These are phyloP conservation scores for Slavum lentiscoides DNA, from an alignment of 2,888 invertebrate species.

Conservation along the genomic window DNA sequence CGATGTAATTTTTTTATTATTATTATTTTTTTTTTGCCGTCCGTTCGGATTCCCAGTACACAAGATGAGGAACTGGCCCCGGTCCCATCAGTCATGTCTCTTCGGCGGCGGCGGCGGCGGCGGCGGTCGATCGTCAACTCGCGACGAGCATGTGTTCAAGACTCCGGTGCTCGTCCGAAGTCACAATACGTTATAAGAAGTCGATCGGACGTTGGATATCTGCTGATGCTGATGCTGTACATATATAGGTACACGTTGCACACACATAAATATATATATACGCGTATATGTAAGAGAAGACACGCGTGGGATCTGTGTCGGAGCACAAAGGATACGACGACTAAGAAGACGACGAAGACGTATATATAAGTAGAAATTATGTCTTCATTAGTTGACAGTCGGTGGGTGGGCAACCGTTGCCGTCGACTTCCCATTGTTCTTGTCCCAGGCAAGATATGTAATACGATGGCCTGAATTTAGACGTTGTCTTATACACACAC, in stretches of 20 bases:
- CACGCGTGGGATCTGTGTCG: slow-evolving; percentile 46
- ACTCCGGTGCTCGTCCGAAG: neutral
- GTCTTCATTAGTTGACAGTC: slow-evolving; percentile 53
- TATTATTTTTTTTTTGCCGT: slow-evolving; percentile 8
- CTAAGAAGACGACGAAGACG: neutral
- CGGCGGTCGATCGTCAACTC: slow-evolving; percentile 33
- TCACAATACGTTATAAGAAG: neutral
- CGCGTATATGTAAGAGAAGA: neutral
- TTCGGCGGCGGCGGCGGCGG: slow-evolving; percentile 14
- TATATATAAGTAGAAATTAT: slow-evolving; percentile 48
- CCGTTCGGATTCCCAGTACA: slow-evolving; percentile 46
- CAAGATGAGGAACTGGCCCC: slow-evolving; percentile 39
- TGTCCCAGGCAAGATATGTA: neutral
- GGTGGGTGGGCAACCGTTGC: slow-evolving; percentile 42
- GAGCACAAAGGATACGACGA: slow-evolving; percentile 40
- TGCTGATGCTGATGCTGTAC: neutral
- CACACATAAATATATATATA: neutral
- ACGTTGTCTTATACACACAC: neutral
- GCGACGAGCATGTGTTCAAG: slow-evolving; percentile 38
- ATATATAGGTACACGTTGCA: neutral
- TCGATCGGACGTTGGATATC: slow-evolving; percentile 34
- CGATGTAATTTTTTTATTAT: slow-evolving; percentile 22
- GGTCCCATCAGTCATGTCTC: slow-evolving; percentile 53
- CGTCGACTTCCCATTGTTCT: neutral
- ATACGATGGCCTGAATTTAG: slow-evolving; percentile 46